Evolutionary conservation across 2,797 vertebrate species (phyloP), one percentile per base, ranked within the genome.

Genomic region (Macropus fuliginosus): DNA sequence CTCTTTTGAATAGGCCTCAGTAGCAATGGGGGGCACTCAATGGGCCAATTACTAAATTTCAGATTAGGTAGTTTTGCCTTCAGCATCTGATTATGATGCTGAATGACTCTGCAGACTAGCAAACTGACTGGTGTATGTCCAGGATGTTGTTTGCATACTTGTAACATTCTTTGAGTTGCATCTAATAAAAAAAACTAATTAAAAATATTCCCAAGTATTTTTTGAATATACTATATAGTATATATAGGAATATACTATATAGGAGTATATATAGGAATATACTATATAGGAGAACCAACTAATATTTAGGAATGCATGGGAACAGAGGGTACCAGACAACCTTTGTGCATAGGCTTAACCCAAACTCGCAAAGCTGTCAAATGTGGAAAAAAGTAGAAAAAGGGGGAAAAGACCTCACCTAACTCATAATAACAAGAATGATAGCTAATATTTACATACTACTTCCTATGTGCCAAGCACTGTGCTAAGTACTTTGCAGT

Each of bases 141-240:
- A 93, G 87, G 56, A 56, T 89, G 92, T 6, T 13, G 11, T 56
- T 95, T 97, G n/a, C 90, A 1, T 12, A 1, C 13, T 96, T 40
- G n/a, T 74, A 40, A 74, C 40, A n/a, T 74, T 74, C 18, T 87
- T 29, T 92, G 56, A 28, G 0, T 24, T 91, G 55, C 62, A 62
- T 55, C 52, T 55, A 11, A 50, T n/a, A 95, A 93, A 95, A 50
- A 56, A 24, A 95, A 0, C 56, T 59, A 92, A 92, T 46, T 46
- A 94, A 93, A 93, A 95, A 91, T 66, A 95, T 31, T 92, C 74
- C 46, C 93, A 91, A 90, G 27, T 16, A 40, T 55, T 96, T 92
- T 91, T 28, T 94, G 94, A 97, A 55, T 55, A 8, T 18, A 90
- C 56, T 74, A 27, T 92, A 81, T 56, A 95, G 18, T n/a, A n/a